Evolutionary conservation across 2,888 invertebrate genomes (phyloP), one percentile per base, ranked within the genome.

Genomic region (Drosophila atroscutellata): DNA sequence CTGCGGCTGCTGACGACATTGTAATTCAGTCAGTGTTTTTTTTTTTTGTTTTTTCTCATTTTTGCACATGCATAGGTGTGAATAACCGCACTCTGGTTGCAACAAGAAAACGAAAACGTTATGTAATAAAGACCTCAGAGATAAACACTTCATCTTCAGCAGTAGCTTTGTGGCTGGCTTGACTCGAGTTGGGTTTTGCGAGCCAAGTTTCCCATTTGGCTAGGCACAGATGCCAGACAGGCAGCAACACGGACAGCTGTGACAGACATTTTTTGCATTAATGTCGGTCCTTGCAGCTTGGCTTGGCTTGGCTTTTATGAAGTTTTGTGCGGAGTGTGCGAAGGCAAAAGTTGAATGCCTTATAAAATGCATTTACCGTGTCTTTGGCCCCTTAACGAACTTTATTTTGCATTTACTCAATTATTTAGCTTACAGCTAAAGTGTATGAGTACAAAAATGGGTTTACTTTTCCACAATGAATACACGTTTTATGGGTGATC

Each of bases 11-110:
- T 67, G 63, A 51, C 79, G 64, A 63, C 72, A 68, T 71, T 77
- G 66, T 64, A 68, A 66, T 60, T 78, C 55, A 66, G 20, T 42
- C 11, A 45, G 2, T 3, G 7, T 7, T 20, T 20, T 20, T 45
- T 45, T 13, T 39, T 7, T 45, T 13, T 39, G 4, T 18, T 42
- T 20, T 42, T 7, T 47, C 47, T 37, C 50, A 28, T 63, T 66
- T 55, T 57, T 54, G 42, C 61, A 30, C 69, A 45, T 24, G 13
- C 45, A 77, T 72, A 87, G 86, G 87, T 87, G 87, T 87, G 89
- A 87, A 87, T 87, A 87, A 90, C 90, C 90, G 86, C 79, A 64
- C 49, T 39, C 32, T 45, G 39, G 58, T 37, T 32, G 26, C 54
- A 24, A 58, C 50, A 30, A 34, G 42, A 34, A 26, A 18, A 18